Evolutionary conservation across 2,797 vertebrate species (phyloP).

Genomic region (Rousettus madagascariensis): DNA sequence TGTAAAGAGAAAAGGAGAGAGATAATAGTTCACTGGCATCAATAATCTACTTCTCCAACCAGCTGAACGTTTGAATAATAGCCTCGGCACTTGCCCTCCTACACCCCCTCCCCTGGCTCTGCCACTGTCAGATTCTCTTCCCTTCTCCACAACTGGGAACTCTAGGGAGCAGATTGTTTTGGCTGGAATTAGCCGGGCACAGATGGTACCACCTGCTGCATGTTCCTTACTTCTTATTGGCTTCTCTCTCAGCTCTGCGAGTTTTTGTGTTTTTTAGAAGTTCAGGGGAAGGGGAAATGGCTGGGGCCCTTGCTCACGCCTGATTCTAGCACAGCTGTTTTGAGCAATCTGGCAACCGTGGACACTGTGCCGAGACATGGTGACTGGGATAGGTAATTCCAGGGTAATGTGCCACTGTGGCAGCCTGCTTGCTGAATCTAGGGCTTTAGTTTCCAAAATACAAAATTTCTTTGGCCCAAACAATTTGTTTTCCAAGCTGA

Average conservation of each 20-base stretch:
- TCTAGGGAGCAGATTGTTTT: constrained; percentile 83
- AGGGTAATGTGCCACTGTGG: constrained; percentile 63
- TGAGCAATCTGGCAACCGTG: constrained; percentile 74
- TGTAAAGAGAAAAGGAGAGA: constrained; percentile 70
- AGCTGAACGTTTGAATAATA: constrained; percentile 42
- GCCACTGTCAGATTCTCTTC: constrained; percentile 73
- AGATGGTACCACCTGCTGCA: constrained; percentile 88
- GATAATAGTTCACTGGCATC: constrained; percentile 67
- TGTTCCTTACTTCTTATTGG: constrained; percentile 82
- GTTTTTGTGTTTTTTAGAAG: constrained; percentile 80
- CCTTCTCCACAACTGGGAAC: constrained; percentile 78
- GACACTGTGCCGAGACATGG: constrained; percentile 62
- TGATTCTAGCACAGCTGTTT: constrained; percentile 79
- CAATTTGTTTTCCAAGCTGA: constrained; percentile 61
- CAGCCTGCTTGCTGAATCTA: constrained; percentile 79
- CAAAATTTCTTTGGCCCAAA: constrained; percentile 84
- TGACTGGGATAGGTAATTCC: constrained; percentile 65
- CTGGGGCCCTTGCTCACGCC: constrained; percentile 80
- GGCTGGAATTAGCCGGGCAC: constrained; percentile 81
- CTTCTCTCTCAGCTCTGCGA: constrained; percentile 75
- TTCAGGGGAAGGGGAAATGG: constrained; percentile 79
- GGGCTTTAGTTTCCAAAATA: constrained; percentile 84
- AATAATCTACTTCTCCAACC: constrained; percentile 68
- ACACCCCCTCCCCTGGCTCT: constrained; percentile 63
- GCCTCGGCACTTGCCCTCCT: constrained; percentile 63